A percentile compares a stretch with the other conserved stretches of the same genome.
These are phyloP conservation scores for Sander lucioperca DNA, from an alignment of 2,113 vertebrate species.

Conservation along the genomic window DNA sequence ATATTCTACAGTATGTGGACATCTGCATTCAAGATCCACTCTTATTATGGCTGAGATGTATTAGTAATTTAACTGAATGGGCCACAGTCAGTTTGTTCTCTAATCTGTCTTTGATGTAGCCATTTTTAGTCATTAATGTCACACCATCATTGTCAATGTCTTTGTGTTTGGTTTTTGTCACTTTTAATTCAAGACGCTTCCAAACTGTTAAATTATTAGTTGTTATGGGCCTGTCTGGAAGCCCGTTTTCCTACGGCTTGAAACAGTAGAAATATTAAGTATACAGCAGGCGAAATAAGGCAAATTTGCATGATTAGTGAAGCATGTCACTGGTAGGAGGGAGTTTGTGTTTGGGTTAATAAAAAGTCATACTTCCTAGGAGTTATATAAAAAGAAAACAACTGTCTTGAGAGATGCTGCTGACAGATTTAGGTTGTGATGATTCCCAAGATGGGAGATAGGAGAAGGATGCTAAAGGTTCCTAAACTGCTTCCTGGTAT, in stretches of 20 bases:
- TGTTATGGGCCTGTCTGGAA: background rate
- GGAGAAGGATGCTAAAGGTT: conserved; percentile 3
- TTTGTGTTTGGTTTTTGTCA: conserved; percentile 23
- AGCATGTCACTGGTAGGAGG: background rate
- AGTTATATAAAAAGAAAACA: conserved; percentile 13
- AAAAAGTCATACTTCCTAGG: background rate
- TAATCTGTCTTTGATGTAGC: conserved; percentile 15
- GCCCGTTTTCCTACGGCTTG: background rate
- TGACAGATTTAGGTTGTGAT: conserved; percentile 63
- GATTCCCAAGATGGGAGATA: conserved; percentile 28
- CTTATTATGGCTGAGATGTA: background rate
- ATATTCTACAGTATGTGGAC: background rate
- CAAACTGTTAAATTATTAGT: background rate
- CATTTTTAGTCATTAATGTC: conserved; percentile 28
- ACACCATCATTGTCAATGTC: background rate
- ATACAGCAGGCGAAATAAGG: background rate
- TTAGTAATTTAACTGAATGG: conserved; percentile 3
- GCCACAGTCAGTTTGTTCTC: background rate
- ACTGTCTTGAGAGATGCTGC: conserved; percentile 2
- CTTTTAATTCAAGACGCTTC: background rate
- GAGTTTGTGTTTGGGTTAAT: background rate
- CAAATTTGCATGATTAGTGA: background rate
- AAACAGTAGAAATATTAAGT: background rate
- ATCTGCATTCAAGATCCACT: background rate
- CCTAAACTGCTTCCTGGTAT: conserved; percentile 23